Evolutionary conservation across 2,888 invertebrate genomes (phyloP), one percentile per base, ranked within the genome.

Genomic region (Spialia ferax): DNA sequence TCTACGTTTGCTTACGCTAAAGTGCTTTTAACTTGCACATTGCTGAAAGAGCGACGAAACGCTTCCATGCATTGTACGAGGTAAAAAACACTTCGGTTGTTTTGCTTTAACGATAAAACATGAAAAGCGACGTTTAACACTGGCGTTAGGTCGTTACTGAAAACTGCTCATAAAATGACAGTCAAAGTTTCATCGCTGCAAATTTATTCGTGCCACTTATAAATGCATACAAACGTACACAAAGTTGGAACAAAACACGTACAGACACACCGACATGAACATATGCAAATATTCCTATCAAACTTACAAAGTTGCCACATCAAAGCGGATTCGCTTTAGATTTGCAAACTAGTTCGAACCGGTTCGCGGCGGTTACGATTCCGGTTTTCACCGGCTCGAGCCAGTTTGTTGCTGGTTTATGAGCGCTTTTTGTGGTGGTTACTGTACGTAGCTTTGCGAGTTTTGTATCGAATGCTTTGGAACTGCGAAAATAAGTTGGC

Each of bases 301-400:
- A 67, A 67, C 67, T 61, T 26, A 61, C 67, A 61, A 67, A 67
- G 67, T 67, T 67, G 45, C 67, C 63, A 68, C 63, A 68, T 68
- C 68, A 68, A 68, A 68, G 68, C 56, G 62, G 50, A 29, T 68
- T 42, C 45, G 66, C 54, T 66, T 60, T 35, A 63, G 56, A 68
- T 68, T 68, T 56, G 57, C 55, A 68, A 68, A 68, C 68, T 68
- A 68, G 62, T 68, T 67, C 62, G 68, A 68, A 68, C 68, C 68
- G 68, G 68, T 68, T 56, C 56, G 18, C 50, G 56, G 62, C 38
- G 68, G 60, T 54, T 66, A 55, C 61, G 22, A 55, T 55, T 67
- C 66, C 35, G 61, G 61, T 67, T 67, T 61, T 55, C 32, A 32
- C 45, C 66, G 45, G 55, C 42, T 67, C 32, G 22, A 67, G 54